Conservation (phyloP, 1,140 invertebrate species). For the Panagrolaimus sp. region DNA sequence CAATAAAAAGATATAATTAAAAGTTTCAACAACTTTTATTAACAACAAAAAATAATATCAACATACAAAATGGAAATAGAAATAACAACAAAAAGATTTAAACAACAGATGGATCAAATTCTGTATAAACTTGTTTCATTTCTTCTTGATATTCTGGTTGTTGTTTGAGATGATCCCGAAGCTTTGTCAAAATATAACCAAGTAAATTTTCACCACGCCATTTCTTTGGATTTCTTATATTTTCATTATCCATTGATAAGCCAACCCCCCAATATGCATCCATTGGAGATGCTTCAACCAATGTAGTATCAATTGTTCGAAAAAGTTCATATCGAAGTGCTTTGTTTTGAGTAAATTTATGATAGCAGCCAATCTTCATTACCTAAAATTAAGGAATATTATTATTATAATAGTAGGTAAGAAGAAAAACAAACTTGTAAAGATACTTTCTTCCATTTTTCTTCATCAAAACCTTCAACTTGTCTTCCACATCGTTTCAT, state of each 20-base stretch:
- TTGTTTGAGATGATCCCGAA: constrained; percentile 22
- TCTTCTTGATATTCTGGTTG: constrained; percentile 18
- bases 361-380: constrained; percentile 20
- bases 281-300: constrained; percentile 25
- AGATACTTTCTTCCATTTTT: constrained; percentile 21
- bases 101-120: not conserved
- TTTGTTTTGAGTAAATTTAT: constrained; percentile 26
- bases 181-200: constrained; percentile 19
- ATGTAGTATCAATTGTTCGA: constrained; percentile 19
- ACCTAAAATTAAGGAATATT: constrained; percentile 11
- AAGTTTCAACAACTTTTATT: no score
- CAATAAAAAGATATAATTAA: no score
- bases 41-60: not conserved
- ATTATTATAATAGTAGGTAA: not conserved
- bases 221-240: constrained; percentile 13
- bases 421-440: constrained; percentile 17
- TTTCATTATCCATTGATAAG: constrained; percentile 20
- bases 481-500: constrained; percentile 27
- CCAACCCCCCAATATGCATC: constrained; percentile 27
- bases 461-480: constrained; percentile 18
- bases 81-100: not conserved
- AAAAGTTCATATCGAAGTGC: constrained; percentile 23
- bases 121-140: constrained; percentile 1
- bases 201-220: constrained; percentile 26
- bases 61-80: not conserved